Evolutionary conservation across 2,888 invertebrate species (phyloP).

Genomic region (Sminthurides aquaticus): DNA sequence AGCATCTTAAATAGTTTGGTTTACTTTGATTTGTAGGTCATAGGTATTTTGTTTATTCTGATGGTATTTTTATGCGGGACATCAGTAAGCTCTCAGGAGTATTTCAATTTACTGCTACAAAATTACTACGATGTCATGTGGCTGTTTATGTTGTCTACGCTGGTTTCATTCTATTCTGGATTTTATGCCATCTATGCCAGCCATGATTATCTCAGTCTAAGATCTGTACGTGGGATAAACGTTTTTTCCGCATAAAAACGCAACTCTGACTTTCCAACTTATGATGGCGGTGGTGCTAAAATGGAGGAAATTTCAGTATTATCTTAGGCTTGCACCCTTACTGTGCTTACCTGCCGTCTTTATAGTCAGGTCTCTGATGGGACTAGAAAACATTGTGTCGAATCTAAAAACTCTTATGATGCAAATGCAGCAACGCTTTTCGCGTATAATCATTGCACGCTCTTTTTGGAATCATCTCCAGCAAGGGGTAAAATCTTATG

Average conservation of each 20-base stretch:
- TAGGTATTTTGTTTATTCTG: not conserved
- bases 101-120: not conserved
- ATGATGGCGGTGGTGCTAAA: too few species aligned
- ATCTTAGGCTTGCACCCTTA: not conserved
- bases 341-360: not conserved
- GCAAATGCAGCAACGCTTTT: not conserved
- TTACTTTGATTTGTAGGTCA: not conserved
- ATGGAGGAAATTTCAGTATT: too few species aligned
- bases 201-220: not conserved
- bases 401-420: not conserved
- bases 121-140: not conserved
- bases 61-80: not conserved
- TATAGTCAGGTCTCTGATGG: not conserved
- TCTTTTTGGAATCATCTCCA: not conserved
- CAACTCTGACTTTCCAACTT: too few species aligned
- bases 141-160: not conserved
- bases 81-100: not conserved
- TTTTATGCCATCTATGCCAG: not conserved
- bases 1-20: too few species aligned
- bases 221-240: not conserved
- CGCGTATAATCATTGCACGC: not conserved
- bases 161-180: not conserved
- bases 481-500: too few species aligned
- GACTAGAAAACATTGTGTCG: not conserved
- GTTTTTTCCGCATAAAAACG: not conserved